A percentile compares a stretch with the other conserved stretches of the same genome.
Evolutionary conservation across 2,113 vertebrate species (phyloP).

Genomic region (Eupsittula cactorum): DNA sequence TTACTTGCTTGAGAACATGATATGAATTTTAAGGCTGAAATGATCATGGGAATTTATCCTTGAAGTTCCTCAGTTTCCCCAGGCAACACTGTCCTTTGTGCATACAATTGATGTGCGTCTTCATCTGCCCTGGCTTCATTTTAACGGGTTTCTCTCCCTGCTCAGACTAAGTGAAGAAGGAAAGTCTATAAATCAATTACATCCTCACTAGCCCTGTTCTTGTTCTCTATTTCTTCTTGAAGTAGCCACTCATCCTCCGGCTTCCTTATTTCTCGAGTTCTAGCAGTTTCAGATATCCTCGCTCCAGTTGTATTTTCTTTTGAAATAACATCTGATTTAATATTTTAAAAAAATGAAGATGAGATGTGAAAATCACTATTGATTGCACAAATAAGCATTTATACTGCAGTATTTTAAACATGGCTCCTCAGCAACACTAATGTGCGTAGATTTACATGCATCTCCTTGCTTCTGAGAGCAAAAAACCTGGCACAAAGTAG

Average conservation of each 20-base stretch:
- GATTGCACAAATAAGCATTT: neutral
- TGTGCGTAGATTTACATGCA: neutral
- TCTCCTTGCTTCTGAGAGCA: neutral
- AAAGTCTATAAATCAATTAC: constrained; percentile 29
- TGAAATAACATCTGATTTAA: neutral
- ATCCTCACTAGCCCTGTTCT: neutral
- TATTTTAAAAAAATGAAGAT: neutral
- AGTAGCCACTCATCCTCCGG: neutral
- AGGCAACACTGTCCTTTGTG: neutral
- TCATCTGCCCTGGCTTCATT: constrained; percentile 25
- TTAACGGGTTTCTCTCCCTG: neutral
- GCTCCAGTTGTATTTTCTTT: neutral
- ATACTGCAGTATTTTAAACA: neutral
- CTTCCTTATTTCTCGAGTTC: neutral
- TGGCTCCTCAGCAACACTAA: neutral
- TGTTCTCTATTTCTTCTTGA: neutral
- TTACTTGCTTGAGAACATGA: neutral
- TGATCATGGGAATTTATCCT: neutral
- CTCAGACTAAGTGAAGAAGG: neutral
- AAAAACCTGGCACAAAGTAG: neutral
- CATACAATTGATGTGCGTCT: neutral
- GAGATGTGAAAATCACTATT: neutral
- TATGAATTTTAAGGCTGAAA: neutral
- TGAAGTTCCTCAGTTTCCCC: constrained; percentile 21
- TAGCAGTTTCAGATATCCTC: neutral